Base-by-base conservation (phyloP, 2,888 invertebrate genomes). In the Phortica okadai region DNA sequence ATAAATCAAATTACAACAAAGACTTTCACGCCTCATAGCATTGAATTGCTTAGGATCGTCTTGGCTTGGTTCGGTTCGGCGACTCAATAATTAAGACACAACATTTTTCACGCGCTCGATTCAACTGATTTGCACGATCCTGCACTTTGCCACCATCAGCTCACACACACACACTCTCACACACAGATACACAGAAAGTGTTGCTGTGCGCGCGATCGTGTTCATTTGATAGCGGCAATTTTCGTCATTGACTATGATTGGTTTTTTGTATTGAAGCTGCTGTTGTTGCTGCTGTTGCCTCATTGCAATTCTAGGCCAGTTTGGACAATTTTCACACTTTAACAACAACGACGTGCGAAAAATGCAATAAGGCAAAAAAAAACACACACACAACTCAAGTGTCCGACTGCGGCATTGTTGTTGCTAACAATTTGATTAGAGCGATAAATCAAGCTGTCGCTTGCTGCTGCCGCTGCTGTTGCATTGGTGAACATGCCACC, bases 351-450 rank as follows among this genome's bases (percentile, higher is more conserved):
- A 72, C 70, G 70, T 72, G 70, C 70, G 70, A 72, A 72, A 72
- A 72, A 25, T 72, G 70, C 70, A 72, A 72, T 72, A 72, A 45
- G 54, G 6, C 33, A 14, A 42, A 44, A 67, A 33, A 33, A 4
- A 1, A 33, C 33, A 33, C 33, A 33, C 33, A 33, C 33, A 33
- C 33, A 33, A 33, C 33, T 33, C 33, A 33, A 33, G 33, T 33
- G 33, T 33, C 33, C 33, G 33, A 33, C 33, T 33, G 33, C 33
- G 33, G 33, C 33, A 4, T 33, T 33, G 33, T 7, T 44, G 45
- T 50, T 69, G 77, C 78, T 76, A 77, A 79, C 81, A 78, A 81
- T 81, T 81, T 81, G 79, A 81, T 81, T 79, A 67, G 76, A 70
- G 76, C 81, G 81, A 81, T 81, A 81, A 81, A 79, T 81, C 79